Conservation (phyloP, 1,140 invertebrate genomes). For the Orchesella cincta region DNA sequence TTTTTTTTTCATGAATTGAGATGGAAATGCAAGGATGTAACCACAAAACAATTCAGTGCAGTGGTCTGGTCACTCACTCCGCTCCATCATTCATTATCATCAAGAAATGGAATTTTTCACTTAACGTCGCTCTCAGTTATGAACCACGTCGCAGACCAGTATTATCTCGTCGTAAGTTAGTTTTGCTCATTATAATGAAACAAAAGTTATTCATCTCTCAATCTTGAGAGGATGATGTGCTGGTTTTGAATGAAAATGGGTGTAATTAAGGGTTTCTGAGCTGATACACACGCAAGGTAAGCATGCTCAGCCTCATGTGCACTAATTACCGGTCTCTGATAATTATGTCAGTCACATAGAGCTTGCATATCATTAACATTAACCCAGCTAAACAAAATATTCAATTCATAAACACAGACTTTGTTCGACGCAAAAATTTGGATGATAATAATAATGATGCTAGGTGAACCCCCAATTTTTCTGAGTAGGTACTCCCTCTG, state of each 20-base stretch:
- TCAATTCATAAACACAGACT: too few relatives aligned
- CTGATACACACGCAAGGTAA: not conserved
- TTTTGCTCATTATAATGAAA: not conserved
- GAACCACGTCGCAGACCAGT: not conserved
- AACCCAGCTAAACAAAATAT: too few relatives aligned
- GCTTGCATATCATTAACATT: too few relatives aligned
- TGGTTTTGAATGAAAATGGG: not conserved
- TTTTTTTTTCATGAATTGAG: too few relatives aligned
- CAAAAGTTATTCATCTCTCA: not conserved
- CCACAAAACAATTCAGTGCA: not conserved
- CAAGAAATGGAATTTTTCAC: constrained; percentile 17
- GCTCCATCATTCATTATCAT: constrained; percentile 19
- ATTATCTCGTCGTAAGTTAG: not conserved
- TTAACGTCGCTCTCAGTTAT: constrained; percentile 8
- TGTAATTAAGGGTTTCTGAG: not conserved
- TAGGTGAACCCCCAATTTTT: too few relatives aligned
- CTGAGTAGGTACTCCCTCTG: too few relatives aligned
- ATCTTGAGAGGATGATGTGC: too few relatives aligned
- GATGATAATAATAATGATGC: too few relatives aligned
- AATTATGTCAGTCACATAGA: constrained; percentile 26
- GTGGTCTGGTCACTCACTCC: not conserved
- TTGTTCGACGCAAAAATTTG: too few relatives aligned
- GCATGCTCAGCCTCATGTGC: not conserved
- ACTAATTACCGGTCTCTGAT: constrained; percentile 16
- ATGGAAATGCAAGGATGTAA: too few relatives aligned